Evolutionary conservation across 1,140 invertebrate genomes (phyloP), one percentile per base, ranked within the genome.

Genomic region (Polypedilum pembai): DNA sequence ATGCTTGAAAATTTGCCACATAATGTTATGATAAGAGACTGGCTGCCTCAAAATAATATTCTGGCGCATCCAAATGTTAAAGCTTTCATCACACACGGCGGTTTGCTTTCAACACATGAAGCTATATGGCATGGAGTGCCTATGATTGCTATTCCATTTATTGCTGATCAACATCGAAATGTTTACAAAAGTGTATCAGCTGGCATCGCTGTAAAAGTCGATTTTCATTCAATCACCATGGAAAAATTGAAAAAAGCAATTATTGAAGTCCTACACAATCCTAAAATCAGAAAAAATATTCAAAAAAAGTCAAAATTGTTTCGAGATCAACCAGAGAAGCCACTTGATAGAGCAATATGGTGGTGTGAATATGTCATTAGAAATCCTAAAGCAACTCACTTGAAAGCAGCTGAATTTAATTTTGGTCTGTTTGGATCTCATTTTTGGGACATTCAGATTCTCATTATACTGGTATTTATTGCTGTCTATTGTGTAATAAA

Each of bases 351-450:
- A 21, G 83, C 83, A 0, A 76, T 85, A 5, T 84, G 84, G 80
- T 85, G 84, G 80, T 81, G 80, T 0, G 85, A 85, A 76, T 82
- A 85, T 75, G 78, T 85, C 12, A 73, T 85, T n/a, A 56, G 45
- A 56, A 8, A 56, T 15, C 45, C 45, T n/a, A 56, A 56, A 56
- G 1, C n/a, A n/a, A 56, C 45, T 1, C 45, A 56, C 3, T 56
- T 56, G 3, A 56, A 56, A 15, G 10, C 8, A 4, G 45, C 45
- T 12, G 45, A 56, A n/a, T 56, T 56, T 12, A 56, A 15, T 56
- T 15, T 56, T 3, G 45, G 45, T n/a, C 12, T 56, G 10, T 12
- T 56, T 56, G 45, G 45, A 1, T 56, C 45, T 1, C 45, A 56
- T 3, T 56, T 56, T 15, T 56, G 45, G 45, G 45, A 56, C 12